A percentile compares a stretch with the other conserved stretches of the same genome.
phyloP scores from a whole-genome alignment of 2,888 invertebrate genomes.

The Agrotis puta region DNA sequence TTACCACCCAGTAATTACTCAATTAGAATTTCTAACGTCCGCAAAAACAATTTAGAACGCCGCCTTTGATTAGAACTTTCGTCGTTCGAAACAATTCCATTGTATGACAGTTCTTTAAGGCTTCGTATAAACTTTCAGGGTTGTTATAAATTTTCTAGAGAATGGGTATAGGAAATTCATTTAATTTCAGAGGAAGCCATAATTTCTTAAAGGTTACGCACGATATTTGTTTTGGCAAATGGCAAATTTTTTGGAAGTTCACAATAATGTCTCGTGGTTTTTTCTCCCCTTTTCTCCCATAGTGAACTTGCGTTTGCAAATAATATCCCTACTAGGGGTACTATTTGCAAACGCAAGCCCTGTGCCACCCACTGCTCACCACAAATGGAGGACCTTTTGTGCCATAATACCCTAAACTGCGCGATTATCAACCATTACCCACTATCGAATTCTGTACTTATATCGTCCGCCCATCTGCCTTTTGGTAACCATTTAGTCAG shows the following conservation, averaged over 20 bases:
- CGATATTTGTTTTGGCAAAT: neutral
- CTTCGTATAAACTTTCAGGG: constrained; percentile 31
- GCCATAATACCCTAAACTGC: too few relatives aligned
- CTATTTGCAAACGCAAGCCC: too few relatives aligned
- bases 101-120: constrained; percentile 6
- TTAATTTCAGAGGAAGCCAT: constrained; percentile 19
- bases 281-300: neutral
- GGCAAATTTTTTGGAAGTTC: neutral
- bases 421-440: too few relatives aligned
- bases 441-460: too few relatives aligned
- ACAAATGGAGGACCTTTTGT: too few relatives aligned
- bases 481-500: too few relatives aligned
- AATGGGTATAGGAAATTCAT: neutral
- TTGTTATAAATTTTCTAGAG: neutral
- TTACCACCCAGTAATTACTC: neutral
- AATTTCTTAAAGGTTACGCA: neutral
- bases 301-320: neutral
- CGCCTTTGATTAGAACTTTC: constrained; percentile 10
- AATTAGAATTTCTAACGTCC: neutral
- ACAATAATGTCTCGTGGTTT: neutral
- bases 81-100: constrained; percentile 19
- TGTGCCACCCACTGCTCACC: too few relatives aligned
- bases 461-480: too few relatives aligned
- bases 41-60: neutral
- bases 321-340: too few relatives aligned